Conservation (phyloP, 2,888 invertebrate genomes). For the Diploptera punctata region DNA sequence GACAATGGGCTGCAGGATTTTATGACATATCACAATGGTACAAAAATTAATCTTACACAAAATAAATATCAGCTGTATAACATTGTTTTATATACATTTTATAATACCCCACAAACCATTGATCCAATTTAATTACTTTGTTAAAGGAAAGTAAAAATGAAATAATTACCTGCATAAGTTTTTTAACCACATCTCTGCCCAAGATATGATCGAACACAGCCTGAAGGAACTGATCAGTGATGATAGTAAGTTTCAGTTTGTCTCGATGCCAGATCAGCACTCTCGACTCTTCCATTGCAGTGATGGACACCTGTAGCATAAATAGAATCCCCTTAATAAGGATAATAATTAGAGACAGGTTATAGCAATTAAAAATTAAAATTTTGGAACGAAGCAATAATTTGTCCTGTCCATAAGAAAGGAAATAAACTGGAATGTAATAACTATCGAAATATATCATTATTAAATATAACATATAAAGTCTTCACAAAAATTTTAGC, state of each 20-base stretch:
- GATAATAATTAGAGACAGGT: neutral
- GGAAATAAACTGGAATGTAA: conserved; percentile 35
- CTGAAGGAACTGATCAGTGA: conserved; percentile 81
- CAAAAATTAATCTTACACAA: no score
- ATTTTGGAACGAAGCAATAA: conserved; percentile 26
- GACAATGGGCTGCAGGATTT: no score
- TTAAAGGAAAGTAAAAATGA: no score
- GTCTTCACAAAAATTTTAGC: conserved; percentile 33
- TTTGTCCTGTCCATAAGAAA: conserved; percentile 36
- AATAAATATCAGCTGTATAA: no score
- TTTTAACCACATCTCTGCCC: conserved; percentile 85
- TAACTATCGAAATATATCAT: conserved; percentile 35
- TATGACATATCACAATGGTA: no score
- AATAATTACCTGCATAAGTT: conserved; percentile 76
- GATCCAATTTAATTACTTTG: no score
- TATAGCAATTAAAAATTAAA: neutral
- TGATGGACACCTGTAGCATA: conserved; percentile 75
- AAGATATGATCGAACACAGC: conserved; percentile 87
- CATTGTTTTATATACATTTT: no score
- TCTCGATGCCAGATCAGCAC: conserved; percentile 86
- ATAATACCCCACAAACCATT: no score
- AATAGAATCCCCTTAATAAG: no score
- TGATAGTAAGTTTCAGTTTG: conserved; percentile 83
- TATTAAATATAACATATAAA: conserved; percentile 37
- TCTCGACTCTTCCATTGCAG: conserved; percentile 85